A percentile compares a stretch with the other conserved stretches of the same genome.
phyloP scores from a whole-genome alignment of 2,113 vertebrate species.

The Cyprinus carpio region DNA sequence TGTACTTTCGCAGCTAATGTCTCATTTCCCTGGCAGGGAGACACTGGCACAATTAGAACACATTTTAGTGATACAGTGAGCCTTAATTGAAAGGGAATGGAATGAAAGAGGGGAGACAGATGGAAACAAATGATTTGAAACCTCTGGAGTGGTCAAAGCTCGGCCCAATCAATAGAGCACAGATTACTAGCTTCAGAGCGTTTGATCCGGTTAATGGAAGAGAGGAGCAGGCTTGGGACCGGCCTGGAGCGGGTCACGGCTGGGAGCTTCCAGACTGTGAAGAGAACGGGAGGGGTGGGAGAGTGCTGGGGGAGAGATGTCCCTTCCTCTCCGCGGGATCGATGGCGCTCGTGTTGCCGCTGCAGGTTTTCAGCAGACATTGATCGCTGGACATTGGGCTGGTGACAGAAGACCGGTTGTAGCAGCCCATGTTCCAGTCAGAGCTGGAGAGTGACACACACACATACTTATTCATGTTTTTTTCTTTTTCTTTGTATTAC shows the following conservation, averaged over 20 bases:
- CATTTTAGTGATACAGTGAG: constrained; percentile 63
- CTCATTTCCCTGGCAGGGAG: constrained; percentile 54
- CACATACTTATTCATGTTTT: background rate
- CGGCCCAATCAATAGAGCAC: constrained; percentile 70
- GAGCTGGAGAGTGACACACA: constrained; percentile 4
- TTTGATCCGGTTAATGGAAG: constrained; percentile 68
- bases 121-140: constrained; percentile 73
- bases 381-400: constrained; percentile 53
- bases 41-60: constrained; percentile 69
- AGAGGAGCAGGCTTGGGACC: constrained; percentile 50
- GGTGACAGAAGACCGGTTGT: constrained; percentile 31
- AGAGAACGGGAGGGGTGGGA: background rate
- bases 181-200: constrained; percentile 67
- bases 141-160: constrained; percentile 73
- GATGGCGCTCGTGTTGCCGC: constrained; percentile 55
- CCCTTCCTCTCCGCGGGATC: constrained; percentile 44
- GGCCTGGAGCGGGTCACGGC: constrained; percentile 42
- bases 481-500: background rate
- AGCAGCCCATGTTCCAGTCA: constrained; percentile 31
- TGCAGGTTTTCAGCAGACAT: constrained; percentile 51
- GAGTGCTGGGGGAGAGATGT: constrained; percentile 9
- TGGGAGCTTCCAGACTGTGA: constrained; percentile 25
- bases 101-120: constrained; percentile 64
- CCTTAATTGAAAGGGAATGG: constrained; percentile 73
- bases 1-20: background rate